Conservation (phyloP, 2,888 invertebrate species). For the Scaptomyza caliginosa region DNA sequence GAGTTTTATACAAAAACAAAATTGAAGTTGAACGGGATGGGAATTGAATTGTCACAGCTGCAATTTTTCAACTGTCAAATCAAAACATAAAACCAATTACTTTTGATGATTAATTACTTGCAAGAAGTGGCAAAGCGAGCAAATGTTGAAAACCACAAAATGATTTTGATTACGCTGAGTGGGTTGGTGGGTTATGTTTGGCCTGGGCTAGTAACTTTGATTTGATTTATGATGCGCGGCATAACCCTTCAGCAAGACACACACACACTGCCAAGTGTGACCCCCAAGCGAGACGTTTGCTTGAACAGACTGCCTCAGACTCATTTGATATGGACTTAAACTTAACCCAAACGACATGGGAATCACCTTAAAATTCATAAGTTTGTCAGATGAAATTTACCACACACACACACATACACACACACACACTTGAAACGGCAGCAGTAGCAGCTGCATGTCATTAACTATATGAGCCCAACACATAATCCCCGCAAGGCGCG, state of each 20-base stretch:
- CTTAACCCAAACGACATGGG: slow-evolving; percentile 51
- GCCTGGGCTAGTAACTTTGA: slow-evolving; percentile 28
- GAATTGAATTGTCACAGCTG: slow-evolving; percentile 69
- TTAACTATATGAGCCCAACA: slow-evolving; percentile 61
- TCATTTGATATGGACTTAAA: slow-evolving; percentile 29
- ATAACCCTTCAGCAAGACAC: slow-evolving; percentile 48
- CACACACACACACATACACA: slow-evolving; percentile 1
- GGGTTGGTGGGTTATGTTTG: not conserved
- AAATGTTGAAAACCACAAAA: slow-evolving; percentile 70
- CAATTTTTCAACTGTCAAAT: slow-evolving; percentile 79
- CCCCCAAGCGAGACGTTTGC: slow-evolving; percentile 13
- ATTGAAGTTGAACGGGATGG: slow-evolving; percentile 11
- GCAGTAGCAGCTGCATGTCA: slow-evolving; percentile 71
- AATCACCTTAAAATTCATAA: slow-evolving; percentile 78
- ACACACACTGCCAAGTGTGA: slow-evolving; percentile 6
- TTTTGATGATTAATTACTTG: slow-evolving; percentile 72
- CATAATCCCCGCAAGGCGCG: slow-evolving; percentile 43
- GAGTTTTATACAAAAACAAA: not conserved
- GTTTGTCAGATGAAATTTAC: slow-evolving; percentile 53
- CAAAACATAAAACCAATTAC: slow-evolving; percentile 76
- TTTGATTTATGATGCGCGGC: slow-evolving; percentile 66
- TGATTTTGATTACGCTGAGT: slow-evolving; percentile 69
- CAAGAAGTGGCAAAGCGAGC: slow-evolving; percentile 16
- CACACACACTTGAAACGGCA: slow-evolving; percentile 22
- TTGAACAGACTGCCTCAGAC: slow-evolving; percentile 2